Conservation (phyloP, 1,140 invertebrate genomes). For the Oedothorax gibbosus region DNA sequence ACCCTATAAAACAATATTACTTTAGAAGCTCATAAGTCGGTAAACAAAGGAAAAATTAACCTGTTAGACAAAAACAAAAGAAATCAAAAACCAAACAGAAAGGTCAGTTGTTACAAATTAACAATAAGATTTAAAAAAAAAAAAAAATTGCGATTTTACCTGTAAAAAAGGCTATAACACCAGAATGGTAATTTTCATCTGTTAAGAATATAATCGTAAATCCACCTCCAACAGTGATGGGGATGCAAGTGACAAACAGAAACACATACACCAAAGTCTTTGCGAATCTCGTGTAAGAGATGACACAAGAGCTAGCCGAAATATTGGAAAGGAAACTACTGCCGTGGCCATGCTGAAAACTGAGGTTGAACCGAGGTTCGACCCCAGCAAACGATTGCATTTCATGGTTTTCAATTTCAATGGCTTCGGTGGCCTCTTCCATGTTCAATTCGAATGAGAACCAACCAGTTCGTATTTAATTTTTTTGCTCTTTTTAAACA, state of each 20-base stretch:
- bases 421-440: slow-evolving; percentile 10
- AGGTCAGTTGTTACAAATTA: too few species aligned
- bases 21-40: too few species aligned
- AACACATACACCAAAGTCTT: slow-evolving; percentile 14
- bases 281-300: slow-evolving; percentile 9
- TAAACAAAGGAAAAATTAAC: too few species aligned
- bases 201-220: slow-evolving; percentile 25
- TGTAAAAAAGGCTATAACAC: slow-evolving; percentile 22
- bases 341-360: background rate
- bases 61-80: slow-evolving; percentile 60
- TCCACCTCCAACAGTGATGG: background rate
- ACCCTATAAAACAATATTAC: too few species aligned
- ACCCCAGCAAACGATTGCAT: slow-evolving; percentile 35
- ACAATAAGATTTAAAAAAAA: too few species aligned
- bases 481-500: background rate
- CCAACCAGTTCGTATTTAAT: background rate
- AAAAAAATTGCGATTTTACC: background rate
- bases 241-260: slow-evolving; percentile 5
- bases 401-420: slow-evolving; percentile 47
- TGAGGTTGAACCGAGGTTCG: background rate
- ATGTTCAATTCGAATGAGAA: background rate
- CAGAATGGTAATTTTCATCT: slow-evolving; percentile 36
- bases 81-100: slow-evolving; percentile 72
- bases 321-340: slow-evolving; percentile 33
- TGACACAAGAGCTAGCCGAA: slow-evolving; percentile 27